A percentile compares a stretch with the other conserved stretches of the same genome.
phyloP scores from a whole-genome alignment of 53 echinoderm and acorn worm species.

The Mesocentrotus franciscanus region DNA sequence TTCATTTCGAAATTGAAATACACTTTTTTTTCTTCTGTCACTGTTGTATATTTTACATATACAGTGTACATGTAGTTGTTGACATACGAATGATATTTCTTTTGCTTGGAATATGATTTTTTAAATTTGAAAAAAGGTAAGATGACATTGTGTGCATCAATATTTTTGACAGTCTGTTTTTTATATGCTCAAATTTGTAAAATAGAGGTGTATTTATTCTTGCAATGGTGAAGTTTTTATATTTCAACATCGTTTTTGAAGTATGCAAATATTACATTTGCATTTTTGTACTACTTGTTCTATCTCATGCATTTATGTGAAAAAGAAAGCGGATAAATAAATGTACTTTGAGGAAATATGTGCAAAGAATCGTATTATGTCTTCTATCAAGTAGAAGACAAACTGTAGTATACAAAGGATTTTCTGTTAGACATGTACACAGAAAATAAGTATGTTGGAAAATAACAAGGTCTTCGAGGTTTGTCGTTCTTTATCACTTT shows the following conservation, averaged over 20 bases:
- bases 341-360: neutral
- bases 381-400: neutral
- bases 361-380: neutral
- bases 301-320: neutral
- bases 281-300: slow-evolving; percentile 42
- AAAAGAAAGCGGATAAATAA: neutral
- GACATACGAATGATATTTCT: neutral
- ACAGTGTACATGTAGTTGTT: neutral
- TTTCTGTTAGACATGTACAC: neutral
- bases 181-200: slow-evolving; percentile 38
- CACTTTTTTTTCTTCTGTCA: neutral
- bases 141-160: neutral
- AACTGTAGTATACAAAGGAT: neutral
- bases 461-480: neutral
- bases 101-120: neutral
- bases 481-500: neutral
- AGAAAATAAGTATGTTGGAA: neutral
- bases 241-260: neutral
- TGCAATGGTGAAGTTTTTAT: neutral
- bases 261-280: neutral
- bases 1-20: neutral
- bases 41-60: neutral
- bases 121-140: neutral
- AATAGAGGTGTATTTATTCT: slow-evolving; percentile 30
- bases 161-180: slow-evolving; percentile 29